These are phyloP conservation scores for Sarcoramphus papa DNA, from an alignment of 2,797 vertebrate species.

Conservation along the genomic window DNA sequence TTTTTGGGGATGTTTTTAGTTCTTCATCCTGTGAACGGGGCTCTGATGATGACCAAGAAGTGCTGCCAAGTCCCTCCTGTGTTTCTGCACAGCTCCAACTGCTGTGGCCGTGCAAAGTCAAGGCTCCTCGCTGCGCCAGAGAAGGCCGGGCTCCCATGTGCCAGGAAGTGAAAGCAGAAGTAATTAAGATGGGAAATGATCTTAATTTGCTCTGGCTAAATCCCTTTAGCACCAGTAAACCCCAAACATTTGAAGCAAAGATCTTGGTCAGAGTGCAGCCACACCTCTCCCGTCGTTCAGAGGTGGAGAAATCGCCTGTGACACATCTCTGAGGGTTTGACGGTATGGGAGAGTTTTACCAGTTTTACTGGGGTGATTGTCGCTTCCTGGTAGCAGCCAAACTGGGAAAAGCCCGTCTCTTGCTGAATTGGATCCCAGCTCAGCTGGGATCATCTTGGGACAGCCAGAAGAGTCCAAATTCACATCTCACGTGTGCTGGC, in stretches of 20 bases:
- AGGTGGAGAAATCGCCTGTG: neutral
- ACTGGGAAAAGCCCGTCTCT: neutral
- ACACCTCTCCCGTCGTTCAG: rapidly evolving
- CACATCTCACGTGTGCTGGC: neutral
- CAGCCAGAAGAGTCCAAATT: neutral
- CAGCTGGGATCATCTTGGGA: neutral
- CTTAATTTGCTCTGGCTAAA: neutral
- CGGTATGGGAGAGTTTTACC: neutral
- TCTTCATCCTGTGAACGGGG: neutral
- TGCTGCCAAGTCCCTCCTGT: rapidly evolving
- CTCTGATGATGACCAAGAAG: neutral
- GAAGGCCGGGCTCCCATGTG: neutral
- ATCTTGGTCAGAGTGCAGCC: rapidly evolving
- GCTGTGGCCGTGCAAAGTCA: neutral
- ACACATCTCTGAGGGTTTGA: neutral
- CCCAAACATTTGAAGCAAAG: neutral
- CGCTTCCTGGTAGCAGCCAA: neutral
- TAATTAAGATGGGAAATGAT: neutral
- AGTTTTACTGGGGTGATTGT: neutral
- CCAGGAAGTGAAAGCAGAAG: neutral
- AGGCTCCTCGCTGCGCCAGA: rapidly evolving
- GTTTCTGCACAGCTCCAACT: rapidly evolving
- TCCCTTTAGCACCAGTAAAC: neutral
- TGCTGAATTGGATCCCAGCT: neutral
- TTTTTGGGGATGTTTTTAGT: rapidly evolving